phyloP scores from a whole-genome alignment of 1,140 invertebrate species.

The Dysdera silvatica region DNA sequence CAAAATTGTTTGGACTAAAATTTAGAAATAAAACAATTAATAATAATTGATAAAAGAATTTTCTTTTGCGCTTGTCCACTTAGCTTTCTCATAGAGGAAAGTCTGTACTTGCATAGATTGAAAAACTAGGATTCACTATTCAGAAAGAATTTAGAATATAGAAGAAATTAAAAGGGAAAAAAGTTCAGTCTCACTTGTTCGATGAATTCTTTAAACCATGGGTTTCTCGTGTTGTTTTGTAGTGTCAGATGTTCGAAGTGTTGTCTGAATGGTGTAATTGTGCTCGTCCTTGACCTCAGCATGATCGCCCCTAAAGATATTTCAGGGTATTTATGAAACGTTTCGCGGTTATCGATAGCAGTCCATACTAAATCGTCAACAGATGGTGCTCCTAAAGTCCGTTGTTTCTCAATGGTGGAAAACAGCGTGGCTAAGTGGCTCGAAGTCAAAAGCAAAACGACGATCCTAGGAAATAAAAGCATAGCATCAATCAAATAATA shows the following conservation, averaged over 20 bases:
- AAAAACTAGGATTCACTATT: neutral
- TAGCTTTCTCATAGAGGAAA: too few relatives aligned
- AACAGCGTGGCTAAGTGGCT: constrained; percentile 30
- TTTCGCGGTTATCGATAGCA: constrained; percentile 32
- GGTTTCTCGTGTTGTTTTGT: constrained; percentile 36
- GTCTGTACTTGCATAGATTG: neutral
- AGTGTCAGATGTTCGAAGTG: constrained; percentile 36
- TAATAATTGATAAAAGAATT: too few relatives aligned
- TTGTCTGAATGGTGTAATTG: constrained; percentile 33
- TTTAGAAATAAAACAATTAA: too few relatives aligned
- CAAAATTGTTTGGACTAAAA: too few relatives aligned
- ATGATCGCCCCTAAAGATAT: constrained; percentile 34
- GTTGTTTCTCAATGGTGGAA: constrained; percentile 30
- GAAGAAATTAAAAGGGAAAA: neutral
- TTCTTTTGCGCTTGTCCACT: too few relatives aligned
- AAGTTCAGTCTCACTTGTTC: constrained; percentile 28
- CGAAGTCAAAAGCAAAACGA: constrained; percentile 34
- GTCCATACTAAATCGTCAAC: constrained; percentile 35
- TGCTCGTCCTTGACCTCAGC: constrained; percentile 29
- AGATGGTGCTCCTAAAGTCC: constrained; percentile 24
- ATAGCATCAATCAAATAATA: neutral
- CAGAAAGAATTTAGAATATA: neutral
- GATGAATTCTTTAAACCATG: constrained; percentile 40
- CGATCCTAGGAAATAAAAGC: constrained; percentile 17
- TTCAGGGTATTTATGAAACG: constrained; percentile 31